A percentile compares a stretch with the other conserved stretches of the same genome.
phyloP scores from a whole-genome alignment of 2,797 vertebrate species.

The Tachyglossus aculeatus region DNA sequence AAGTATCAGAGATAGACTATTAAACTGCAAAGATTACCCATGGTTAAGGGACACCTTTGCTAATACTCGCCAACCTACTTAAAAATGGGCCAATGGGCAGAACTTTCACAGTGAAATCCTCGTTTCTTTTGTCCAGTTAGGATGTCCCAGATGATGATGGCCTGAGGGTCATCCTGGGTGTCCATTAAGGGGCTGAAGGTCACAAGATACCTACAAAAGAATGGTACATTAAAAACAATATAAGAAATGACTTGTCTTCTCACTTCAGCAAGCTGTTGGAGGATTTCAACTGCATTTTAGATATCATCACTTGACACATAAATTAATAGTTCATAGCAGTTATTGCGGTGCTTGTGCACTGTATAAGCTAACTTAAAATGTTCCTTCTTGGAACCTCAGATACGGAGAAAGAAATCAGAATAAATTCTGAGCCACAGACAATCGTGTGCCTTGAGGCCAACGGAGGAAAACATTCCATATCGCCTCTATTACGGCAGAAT shows the following conservation, averaged over 20 bases:
- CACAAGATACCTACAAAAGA: slow-evolving; percentile 86
- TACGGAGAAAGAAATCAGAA: too few relatives aligned
- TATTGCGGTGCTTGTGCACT: neutral
- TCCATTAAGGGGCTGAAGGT: slow-evolving; percentile 97
- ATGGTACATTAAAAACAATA: too few relatives aligned
- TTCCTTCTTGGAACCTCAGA: neutral
- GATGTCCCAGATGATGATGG: slow-evolving; percentile 99
- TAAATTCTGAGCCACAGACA: neutral
- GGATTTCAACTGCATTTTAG: too few relatives aligned
- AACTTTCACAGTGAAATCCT: slow-evolving; percentile 98
- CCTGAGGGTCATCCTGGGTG: slow-evolving; percentile 96
- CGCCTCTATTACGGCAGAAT: neutral
- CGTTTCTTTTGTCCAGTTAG: slow-evolving; percentile 97
- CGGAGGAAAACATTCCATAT: fast-evolving
- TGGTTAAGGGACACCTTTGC: neutral
- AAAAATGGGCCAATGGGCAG: slow-evolving; percentile 98
- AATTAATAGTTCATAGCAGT: too few relatives aligned
- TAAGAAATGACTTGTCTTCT: too few relatives aligned
- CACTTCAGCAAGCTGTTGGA: too few relatives aligned
- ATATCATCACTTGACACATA: too few relatives aligned
- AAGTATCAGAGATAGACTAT: neutral
- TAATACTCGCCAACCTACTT: slow-evolving; percentile 79
- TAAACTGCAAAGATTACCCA: neutral
- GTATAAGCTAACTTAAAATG: neutral
- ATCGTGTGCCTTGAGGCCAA: neutral